Percentiles rank a stretch among this genome's conserved stretches.
These are phyloP conservation scores for Melanaphis sacchari DNA, from an alignment of 1,140 invertebrate genomes.

Conservation along the genomic window DNA sequence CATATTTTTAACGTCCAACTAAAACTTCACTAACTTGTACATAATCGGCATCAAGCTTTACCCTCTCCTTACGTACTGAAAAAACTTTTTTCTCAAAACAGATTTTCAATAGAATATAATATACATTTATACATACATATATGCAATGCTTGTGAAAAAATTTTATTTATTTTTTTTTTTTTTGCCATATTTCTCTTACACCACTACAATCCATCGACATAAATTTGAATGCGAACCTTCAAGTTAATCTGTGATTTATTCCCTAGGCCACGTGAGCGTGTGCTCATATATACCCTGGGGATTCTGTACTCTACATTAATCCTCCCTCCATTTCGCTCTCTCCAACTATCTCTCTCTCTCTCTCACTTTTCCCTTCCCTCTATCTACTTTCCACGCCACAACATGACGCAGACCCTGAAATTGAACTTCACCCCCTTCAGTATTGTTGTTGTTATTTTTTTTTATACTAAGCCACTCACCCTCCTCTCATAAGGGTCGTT, in stretches of 20 bases:
- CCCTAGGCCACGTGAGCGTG: constrained; percentile 7
- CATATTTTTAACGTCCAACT: constrained; percentile 22
- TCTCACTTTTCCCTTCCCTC: not conserved
- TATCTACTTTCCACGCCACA: not conserved
- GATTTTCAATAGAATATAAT: constrained; percentile 18
- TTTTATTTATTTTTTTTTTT: constrained; percentile 21
- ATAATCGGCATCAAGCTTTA: not conserved
- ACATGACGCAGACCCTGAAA: constrained; percentile 33
- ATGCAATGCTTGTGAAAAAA: not conserved
- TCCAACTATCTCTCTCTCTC: not conserved
- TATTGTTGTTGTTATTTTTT: constrained; percentile 45
- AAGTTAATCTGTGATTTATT: constrained; percentile 58
- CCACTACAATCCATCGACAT: constrained; percentile 48
- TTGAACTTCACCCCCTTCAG: constrained; percentile 56
- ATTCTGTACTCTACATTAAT: constrained; percentile 51
- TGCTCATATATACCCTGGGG: constrained; percentile 26
- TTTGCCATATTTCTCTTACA: not conserved
- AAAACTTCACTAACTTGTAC: not conserved
- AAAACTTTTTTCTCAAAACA: constrained; percentile 4
- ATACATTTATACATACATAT: not conserved
- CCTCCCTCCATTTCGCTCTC: constrained; percentile 20
- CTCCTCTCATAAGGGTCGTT: constrained; percentile 36
- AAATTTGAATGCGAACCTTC: constrained; percentile 58
- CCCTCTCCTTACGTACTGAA: no score
- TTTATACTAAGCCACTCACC: constrained; percentile 44